Conservation (phyloP, 2,888 invertebrate genomes). For the Diabrotica balteata region DNA sequence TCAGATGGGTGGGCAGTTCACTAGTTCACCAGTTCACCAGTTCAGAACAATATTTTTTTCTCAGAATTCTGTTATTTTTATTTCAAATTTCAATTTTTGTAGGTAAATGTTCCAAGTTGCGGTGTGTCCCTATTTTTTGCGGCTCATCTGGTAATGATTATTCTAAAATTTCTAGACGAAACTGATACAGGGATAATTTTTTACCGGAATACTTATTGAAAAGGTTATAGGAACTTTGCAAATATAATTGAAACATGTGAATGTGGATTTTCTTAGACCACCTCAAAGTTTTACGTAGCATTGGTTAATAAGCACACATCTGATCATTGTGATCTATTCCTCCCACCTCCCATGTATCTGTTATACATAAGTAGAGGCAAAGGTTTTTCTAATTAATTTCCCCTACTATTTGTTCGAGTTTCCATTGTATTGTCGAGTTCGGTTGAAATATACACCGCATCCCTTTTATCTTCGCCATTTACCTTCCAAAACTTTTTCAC, state of each 20-base stretch:
- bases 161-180: slow-evolving; percentile 7
- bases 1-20: neutral
- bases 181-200: slow-evolving; percentile 2
- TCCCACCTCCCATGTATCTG: neutral
- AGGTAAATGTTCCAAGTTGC: neutral
- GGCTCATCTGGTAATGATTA: neutral
- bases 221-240: neutral
- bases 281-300: neutral
- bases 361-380: neutral
- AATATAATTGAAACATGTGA: slow-evolving; percentile 2
- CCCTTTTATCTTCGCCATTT: too few species aligned
- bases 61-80: neutral
- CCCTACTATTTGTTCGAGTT: neutral
- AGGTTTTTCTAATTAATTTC: neutral
- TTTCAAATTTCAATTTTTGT: neutral
- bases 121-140: too few species aligned
- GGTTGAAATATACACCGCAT: too few species aligned
- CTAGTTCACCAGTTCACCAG: neutral
- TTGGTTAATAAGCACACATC: slow-evolving; percentile 1
- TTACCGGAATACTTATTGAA: slow-evolving; percentile 3
- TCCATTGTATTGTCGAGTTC: too few species aligned
- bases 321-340: slow-evolving; percentile 1
- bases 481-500: too few species aligned
- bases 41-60: neutral
- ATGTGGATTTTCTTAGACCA: neutral